phyloP scores from a whole-genome alignment of 2,113 vertebrate genomes.

The Arizona elegans region DNA sequence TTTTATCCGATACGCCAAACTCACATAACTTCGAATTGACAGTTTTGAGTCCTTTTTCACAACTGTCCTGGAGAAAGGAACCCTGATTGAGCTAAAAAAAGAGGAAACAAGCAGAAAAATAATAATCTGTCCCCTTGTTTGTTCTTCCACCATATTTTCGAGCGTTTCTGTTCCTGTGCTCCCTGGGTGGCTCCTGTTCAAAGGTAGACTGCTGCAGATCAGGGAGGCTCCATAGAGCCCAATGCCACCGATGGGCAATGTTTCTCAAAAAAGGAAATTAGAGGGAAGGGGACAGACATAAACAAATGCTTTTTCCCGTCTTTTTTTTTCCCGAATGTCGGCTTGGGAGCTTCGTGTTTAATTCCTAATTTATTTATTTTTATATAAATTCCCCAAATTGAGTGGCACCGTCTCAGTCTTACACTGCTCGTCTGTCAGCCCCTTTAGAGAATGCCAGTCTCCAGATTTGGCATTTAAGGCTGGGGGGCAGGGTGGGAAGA shows the following conservation, averaged over 20 bases:
- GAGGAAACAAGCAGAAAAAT: background rate
- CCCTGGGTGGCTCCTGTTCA: background rate
- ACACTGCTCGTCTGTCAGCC: background rate
- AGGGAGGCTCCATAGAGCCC: background rate
- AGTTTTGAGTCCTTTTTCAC: accelerated
- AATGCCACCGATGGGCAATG: background rate
- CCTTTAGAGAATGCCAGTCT: background rate
- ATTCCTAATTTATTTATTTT: background rate
- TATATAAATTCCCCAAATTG: background rate
- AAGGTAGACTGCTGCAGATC: background rate
- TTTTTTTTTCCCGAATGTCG: background rate
- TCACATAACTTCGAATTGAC: background rate
- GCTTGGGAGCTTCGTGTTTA: background rate
- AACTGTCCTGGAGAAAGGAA: accelerated
- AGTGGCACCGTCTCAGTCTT: background rate
- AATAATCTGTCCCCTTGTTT: background rate
- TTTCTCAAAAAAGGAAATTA: background rate
- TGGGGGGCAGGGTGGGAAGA: too few relatives aligned
- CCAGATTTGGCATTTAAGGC: background rate
- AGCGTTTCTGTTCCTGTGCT: background rate
- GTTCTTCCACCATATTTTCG: background rate
- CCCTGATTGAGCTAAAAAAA: background rate
- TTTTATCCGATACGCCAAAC: background rate
- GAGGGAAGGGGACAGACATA: background rate
- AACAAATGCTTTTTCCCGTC: accelerated